Evolutionary conservation across 1,140 invertebrate genomes (phyloP).

Genomic region (Calycopis cecrops): DNA sequence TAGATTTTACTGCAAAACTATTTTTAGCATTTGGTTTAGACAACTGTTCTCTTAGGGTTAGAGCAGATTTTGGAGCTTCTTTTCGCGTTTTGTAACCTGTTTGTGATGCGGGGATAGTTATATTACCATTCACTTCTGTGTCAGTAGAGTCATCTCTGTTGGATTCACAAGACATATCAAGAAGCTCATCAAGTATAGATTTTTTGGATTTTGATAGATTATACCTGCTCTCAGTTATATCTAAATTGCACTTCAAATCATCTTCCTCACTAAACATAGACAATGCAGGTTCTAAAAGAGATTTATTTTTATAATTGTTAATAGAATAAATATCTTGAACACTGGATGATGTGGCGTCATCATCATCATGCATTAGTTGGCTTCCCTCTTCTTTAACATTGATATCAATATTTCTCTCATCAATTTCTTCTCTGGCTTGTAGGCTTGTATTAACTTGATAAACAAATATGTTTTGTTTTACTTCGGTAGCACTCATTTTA

Average conservation of each 20-base stretch:
- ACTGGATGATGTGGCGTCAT: no score
- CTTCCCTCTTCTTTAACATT: no score
- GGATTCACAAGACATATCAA: constrained; percentile 43
- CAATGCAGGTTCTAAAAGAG: no score
- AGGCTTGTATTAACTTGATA: constrained; percentile 27
- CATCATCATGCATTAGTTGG: no score
- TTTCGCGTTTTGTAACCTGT: neutral
- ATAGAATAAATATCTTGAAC: no score
- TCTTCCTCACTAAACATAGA: no score
- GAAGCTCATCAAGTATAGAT: constrained; percentile 38
- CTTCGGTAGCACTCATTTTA: neutral
- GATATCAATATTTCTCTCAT: no score
- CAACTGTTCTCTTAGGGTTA: no score
- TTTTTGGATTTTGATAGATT: constrained; percentile 23
- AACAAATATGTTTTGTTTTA: constrained; percentile 32
- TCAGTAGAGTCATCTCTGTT: constrained; percentile 20
- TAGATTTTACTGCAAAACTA: constrained; percentile 33
- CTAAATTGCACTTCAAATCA: no score
- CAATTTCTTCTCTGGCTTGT: no score
- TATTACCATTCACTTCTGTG: neutral
- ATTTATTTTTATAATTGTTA: no score
- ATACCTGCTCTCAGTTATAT: neutral
- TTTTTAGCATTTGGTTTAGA: constrained; percentile 22
- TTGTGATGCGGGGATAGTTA: neutral
- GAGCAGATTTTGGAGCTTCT: constrained; percentile 1